Base-by-base conservation (phyloP, 2,888 invertebrate genomes). In the Junonia oenone region DNA sequence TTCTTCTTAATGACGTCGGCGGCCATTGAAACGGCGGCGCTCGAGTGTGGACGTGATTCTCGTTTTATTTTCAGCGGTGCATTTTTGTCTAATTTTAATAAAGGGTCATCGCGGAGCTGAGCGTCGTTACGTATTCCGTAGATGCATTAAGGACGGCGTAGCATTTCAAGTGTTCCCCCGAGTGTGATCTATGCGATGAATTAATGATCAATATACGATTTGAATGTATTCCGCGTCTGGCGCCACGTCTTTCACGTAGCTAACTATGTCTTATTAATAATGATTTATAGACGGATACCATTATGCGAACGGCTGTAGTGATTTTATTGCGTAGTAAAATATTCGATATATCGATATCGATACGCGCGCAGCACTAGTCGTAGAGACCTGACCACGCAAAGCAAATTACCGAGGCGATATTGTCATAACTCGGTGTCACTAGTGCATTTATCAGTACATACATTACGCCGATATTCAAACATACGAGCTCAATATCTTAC, bases 1-100 rank as follows among this genome's bases (percentile, higher is more conserved):
- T 63, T 76, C 76, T 61, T 75, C 76, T 75, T 88, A 88, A 88
- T 82, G 89, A 86, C 72, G 76, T 68, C 78, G 74, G 71, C 71
- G 72, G 73, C 81, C 75, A 80, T 83, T 83, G 78, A 80, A 78
- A 74, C 72, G 75, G 72, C 73, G 75, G 76, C 81, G 78, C 85
- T 86, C 72, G 75, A 81, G 75, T 72, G 79, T 74, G 68, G 79
- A 81, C 82, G 86, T 82, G 85, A 82, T 84, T 84, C 81, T 69
- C 62, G 72, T 79, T 78, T 79, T 63, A 62, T 67, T 64, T 65
- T 62, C 50, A 58, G 53, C 58, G 55, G 61, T 59, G 65, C 59
- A 55, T 63, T 65, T 68, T 66, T 64, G 63, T 68, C 68, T 63
- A 61, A 69, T 66, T 69, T 70, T 68, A 63, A 66, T 66, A 63